Evolutionary conservation across 2,888 invertebrate species (phyloP).

Genomic region (Agonum fuliginosum): DNA sequence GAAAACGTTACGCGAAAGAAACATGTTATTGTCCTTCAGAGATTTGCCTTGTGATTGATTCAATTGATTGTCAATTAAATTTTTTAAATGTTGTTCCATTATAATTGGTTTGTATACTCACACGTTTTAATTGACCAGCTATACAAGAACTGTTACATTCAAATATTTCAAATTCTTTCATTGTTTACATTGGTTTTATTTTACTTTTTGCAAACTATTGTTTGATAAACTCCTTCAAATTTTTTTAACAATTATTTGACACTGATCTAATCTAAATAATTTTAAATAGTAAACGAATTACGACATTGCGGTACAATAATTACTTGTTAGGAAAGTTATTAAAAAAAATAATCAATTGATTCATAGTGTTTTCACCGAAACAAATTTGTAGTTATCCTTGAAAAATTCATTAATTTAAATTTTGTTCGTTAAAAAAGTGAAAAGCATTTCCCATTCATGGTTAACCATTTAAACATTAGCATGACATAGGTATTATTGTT

Average conservation of each 20-base stretch:
- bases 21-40: slow-evolving; percentile 47
- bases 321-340: not conserved
- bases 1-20: slow-evolving; percentile 23
- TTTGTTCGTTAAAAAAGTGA: too few relatives aligned
- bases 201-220: not conserved
- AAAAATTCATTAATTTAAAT: too few relatives aligned
- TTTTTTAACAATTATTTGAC: not conserved
- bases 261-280: not conserved
- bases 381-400: too few relatives aligned
- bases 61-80: slow-evolving; percentile 55
- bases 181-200: not conserved
- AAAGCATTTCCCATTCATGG: too few relatives aligned
- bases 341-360: too few relatives aligned
- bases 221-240: slow-evolving; percentile 18
- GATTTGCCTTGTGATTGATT: slow-evolving; percentile 40
- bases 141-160: not conserved
- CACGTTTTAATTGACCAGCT: slow-evolving; percentile 11
- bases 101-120: slow-evolving; percentile 33
- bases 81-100: slow-evolving; percentile 33
- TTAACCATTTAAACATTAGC: too few relatives aligned
- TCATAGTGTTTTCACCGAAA: too few relatives aligned
- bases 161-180: slow-evolving; percentile 24
- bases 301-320: not conserved
- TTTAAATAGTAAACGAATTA: slow-evolving; percentile 8
- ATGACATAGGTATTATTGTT: too few relatives aligned